Base-by-base conservation (phyloP, 2,797 vertebrate genomes). In the Hylomyscus alleni region DNA sequence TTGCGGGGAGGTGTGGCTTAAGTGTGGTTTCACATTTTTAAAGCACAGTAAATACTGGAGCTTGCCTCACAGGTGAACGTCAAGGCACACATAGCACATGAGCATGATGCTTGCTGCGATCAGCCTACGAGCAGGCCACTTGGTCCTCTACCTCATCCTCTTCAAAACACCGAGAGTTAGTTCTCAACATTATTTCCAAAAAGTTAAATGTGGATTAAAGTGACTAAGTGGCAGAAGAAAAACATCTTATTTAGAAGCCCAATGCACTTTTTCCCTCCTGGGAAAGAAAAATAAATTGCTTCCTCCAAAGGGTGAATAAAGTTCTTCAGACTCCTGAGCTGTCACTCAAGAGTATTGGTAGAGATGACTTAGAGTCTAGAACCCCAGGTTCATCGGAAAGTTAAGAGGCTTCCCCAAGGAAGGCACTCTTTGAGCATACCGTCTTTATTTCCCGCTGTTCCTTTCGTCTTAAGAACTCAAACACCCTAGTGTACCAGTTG, bases 1-100 rank as follows among this genome's bases (percentile, higher is more conserved):
- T 95, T 92, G 58, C 73, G 31, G 29, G 83, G 97, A 97, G 62
- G 94, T 94, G 95, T 89, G 92, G 20, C 88, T 96, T 91, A 50
- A 88, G 93, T 94, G 54, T 92, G 37, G 34, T 94, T 77, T 96
- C 83, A 75, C 91, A 78, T 97, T 96, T 96, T 93, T 85, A 95
- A 96, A 95, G 95, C 91, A 95, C 47, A 73, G 73, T 85, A 84
- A 95, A 93, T 44, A 67, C 81, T 86, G 78, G 77, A 47, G 20
- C 54, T 44, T 91, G 52, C 76, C 90, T 92, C 82, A 83, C 80
- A 82, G 87, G 86, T 87, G 95, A 96, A 96, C 81, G 78, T 95
- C 92, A 97, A 89, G 82, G 78, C 14, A 0, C 1, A 3, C 86
- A 62, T 84, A 96, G 89, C 73, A 54, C 82, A 24, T 31, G 34